Percentiles rank a stretch among this genome's conserved stretches.
Evolutionary conservation across 2,888 invertebrate species (phyloP).

Genomic region (Tetropium fuscum): DNA sequence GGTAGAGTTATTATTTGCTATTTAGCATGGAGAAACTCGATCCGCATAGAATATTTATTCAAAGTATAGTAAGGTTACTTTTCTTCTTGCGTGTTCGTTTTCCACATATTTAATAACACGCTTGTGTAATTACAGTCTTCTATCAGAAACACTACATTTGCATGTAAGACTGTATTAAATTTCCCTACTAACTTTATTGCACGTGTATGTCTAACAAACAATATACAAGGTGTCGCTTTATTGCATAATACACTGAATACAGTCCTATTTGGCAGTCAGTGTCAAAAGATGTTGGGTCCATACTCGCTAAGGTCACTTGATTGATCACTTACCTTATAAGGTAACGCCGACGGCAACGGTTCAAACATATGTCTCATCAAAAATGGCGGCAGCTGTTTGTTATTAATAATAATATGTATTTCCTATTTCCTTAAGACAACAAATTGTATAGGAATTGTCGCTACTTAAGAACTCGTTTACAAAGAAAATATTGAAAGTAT

Average conservation of each 20-base stretch:
- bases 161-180: constrained; percentile 28
- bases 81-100: constrained; percentile 21
- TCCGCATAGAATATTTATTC: constrained; percentile 1
- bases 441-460: no score
- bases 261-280: no score
- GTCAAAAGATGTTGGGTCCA: no score
- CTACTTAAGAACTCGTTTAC: no score
- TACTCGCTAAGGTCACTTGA: no score
- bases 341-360: no score
- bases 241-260: background rate
- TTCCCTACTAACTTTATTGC: constrained; percentile 35
- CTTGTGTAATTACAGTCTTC: constrained; percentile 9
- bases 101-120: constrained; percentile 22
- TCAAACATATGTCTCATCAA: no score
- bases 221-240: constrained; percentile 28
- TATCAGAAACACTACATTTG: constrained; percentile 26
- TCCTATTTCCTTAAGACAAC: no score
- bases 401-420: no score
- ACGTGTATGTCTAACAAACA: constrained; percentile 25
- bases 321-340: no score
- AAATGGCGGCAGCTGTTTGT: no score
- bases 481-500: no score
- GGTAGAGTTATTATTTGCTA: background rate
- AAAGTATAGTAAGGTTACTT: constrained; percentile 17
- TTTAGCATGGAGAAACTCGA: constrained; percentile 5